Base-by-base conservation (phyloP, 2,113 vertebrate species). In the Clinocottus analis region DNA sequence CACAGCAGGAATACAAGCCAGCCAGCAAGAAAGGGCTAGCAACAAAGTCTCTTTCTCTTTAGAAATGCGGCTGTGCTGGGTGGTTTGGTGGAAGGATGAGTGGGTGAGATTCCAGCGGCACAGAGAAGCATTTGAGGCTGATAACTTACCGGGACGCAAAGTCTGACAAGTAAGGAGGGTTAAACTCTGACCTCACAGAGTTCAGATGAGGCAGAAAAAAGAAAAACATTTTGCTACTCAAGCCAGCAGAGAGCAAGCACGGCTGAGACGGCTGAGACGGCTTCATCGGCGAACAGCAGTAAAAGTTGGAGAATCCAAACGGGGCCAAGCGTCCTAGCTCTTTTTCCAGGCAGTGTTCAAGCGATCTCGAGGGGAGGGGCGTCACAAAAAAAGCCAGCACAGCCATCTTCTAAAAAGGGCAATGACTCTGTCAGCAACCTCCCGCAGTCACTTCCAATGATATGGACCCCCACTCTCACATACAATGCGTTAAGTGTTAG, bases 181-280 rank as follows among this genome's bases (percentile, higher is more conserved):
- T 84, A 1, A 49, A 76, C 55, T 62, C 53, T 33, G 55, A 76
- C 67, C 60, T 29, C 63, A 41, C 61, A 65, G 23, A 45, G 63
- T 45, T 45, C 17, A 27, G 41, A 10, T 17, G 23, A 29, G 63
- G 63, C 25, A 41, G 33, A 51, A 51, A n/a, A 35, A 41, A 37
- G 7, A 37, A 5, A 31, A 75, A 31, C 70, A 75, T 71, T 91
- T 92, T 92, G 93, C 92, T 94, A 92, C 92, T 93, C 90, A 90
- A 92, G 91, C 93, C 93, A 93, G 93, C 93, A 93, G 92, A 92
- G 93, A 84, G 90, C 91, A 89, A 92, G 88, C 83, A 75, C 58
- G 76, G 85, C 66, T 53, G 77, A 75, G 56, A 75, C 58, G 76
- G 85, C 66, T 53, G 77, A 75, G 56, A 64, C 13, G 68, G 70